phyloP scores from a whole-genome alignment of 2,888 invertebrate species.

The Cheilosia variabilis region DNA sequence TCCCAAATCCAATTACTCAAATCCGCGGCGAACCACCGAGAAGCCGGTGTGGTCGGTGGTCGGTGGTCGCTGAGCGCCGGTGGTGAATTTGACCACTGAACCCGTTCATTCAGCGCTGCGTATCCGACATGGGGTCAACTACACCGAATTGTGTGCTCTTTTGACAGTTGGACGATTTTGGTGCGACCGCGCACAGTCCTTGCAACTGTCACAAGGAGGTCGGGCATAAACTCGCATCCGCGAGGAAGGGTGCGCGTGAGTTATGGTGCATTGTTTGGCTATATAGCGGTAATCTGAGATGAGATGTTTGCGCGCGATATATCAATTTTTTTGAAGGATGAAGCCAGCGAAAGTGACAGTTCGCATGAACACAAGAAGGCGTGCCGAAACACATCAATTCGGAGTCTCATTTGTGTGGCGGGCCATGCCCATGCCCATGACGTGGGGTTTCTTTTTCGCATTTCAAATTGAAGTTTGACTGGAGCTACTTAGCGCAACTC shows the following conservation, averaged over 20 bases:
- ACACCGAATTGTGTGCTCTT: conserved; percentile 47
- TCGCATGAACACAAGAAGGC: conserved; percentile 42
- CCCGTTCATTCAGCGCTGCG: conserved; percentile 46
- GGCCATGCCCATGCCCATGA: conserved; percentile 4
- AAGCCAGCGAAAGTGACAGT: conserved; percentile 51
- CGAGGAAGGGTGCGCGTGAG: conserved; percentile 51
- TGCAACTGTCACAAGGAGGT: conserved; percentile 53
- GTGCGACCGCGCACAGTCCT: conserved; percentile 15
- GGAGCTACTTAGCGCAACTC: conserved; percentile 44
- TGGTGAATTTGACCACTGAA: conserved; percentile 65
- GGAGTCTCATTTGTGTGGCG: conserved; percentile 2
- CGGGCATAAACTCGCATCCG: conserved; percentile 29
- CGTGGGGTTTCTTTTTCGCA: conserved; percentile 23
- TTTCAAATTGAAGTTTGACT: conserved; percentile 39
- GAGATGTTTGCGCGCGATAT: conserved; percentile 45
- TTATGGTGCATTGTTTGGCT: conserved; percentile 60
- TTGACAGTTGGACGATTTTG: conserved; percentile 44
- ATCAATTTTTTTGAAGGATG: conserved; percentile 17
- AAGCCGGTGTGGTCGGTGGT: conserved; percentile 8
- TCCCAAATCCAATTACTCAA: conserved; percentile 58
- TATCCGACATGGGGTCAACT: conserved; percentile 33
- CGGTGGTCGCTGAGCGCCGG: conserved; percentile 27
- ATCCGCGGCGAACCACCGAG: conserved; percentile 28
- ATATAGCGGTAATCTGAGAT: conserved; percentile 53
- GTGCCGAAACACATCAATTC: conserved; percentile 46